Base-by-base conservation (phyloP, 2,888 invertebrate genomes). In the Perithous albicinctus region DNA sequence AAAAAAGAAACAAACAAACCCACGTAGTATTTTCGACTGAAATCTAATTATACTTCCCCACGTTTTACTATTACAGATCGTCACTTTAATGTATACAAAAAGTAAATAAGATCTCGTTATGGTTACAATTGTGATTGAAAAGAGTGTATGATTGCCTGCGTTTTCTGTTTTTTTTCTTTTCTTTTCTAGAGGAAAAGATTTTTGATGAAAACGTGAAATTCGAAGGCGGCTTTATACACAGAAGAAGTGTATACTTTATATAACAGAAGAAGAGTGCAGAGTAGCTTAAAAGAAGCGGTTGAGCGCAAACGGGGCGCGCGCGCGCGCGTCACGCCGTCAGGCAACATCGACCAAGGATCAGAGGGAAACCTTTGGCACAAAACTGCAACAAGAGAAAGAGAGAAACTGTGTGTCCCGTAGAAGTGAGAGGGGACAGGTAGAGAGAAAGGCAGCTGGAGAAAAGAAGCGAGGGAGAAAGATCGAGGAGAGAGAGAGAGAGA, bases 271-370 rank as follows among this genome's bases (percentile, higher is more conserved):
- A 56, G 59, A 56, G 67, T 41, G n/a, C n/a, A n/a, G n/a, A 12
- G 43, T 20, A 54, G 43, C 43, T 43, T n/a, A 6, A 23, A 43
- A 43, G 67, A 69, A 48, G 61, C 61, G 63, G 46, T 70, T 56
- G 82, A 64, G 73, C 74, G 79, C 79, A 67, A 79, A 59, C 61
- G 74, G 43, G n/a, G n/a, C n/a, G n/a, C n/a, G n/a, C n/a, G n/a
- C n/a, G n/a, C n/a, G n/a, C n/a, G n/a, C 48, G 48, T 67, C 66
- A 51, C 74, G 64, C 54, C 20, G 56, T 38, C 69, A 20, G 51
- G 43, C 38, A 83, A 48, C 66, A 56, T 64, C 74, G 70, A 59
- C 67, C 70, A 70, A 64, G 56, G 76, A 70, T 76, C 76, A 51
- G 46, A 73, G 51, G n/a, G 18, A 41, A 66, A 69, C 26, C 35